These are phyloP conservation scores for Tautogolabrus adspersus DNA, from an alignment of 2,113 vertebrate genomes.

Conservation along the genomic window DNA sequence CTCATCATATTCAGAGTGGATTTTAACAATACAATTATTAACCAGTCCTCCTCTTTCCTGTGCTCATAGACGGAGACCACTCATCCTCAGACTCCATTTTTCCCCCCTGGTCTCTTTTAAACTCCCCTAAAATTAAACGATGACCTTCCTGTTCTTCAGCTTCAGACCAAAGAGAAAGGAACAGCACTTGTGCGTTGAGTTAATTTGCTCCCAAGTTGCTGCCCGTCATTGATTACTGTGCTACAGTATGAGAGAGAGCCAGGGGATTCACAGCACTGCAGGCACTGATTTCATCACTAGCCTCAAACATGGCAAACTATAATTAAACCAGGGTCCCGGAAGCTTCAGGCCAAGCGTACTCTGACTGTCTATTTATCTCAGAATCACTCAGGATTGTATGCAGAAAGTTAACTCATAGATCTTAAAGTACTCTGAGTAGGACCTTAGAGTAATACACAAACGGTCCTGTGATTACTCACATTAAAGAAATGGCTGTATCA, in stretches of 20 bases:
- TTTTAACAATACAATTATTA: conserved; percentile 15
- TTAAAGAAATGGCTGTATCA: too few relatives aligned
- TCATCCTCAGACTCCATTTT: conserved; percentile 43
- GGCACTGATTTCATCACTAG: conserved; percentile 50
- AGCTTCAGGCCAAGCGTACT: conserved; percentile 4
- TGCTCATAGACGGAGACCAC: conserved; percentile 29
- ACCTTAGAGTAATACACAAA: not conserved
- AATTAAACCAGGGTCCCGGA: conserved; percentile 27
- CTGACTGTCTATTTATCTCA: not conserved
- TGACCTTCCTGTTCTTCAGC: conserved; percentile 52
- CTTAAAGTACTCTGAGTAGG: not conserved
- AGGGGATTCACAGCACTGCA: conserved; percentile 51
- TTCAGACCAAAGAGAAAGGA: conserved; percentile 27
- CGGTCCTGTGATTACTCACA: not conserved
- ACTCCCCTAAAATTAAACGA: conserved; percentile 24
- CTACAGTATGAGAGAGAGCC: conserved; percentile 44
- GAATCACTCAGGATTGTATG: not conserved
- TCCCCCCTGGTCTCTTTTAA: conserved; percentile 21
- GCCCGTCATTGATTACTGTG: conserved; percentile 71
- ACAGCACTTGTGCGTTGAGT: conserved; percentile 34
- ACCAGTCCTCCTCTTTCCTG: conserved; percentile 23
- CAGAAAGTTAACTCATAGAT: conserved; percentile 7
- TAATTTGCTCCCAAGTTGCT: conserved; percentile 70
- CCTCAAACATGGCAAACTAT: conserved; percentile 31
- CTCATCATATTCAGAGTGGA: conserved; percentile 10